Evolutionary conservation across 2,888 invertebrate genomes (phyloP), one percentile per base, ranked within the genome.

Genomic region (Ophonus ardosiacus): DNA sequence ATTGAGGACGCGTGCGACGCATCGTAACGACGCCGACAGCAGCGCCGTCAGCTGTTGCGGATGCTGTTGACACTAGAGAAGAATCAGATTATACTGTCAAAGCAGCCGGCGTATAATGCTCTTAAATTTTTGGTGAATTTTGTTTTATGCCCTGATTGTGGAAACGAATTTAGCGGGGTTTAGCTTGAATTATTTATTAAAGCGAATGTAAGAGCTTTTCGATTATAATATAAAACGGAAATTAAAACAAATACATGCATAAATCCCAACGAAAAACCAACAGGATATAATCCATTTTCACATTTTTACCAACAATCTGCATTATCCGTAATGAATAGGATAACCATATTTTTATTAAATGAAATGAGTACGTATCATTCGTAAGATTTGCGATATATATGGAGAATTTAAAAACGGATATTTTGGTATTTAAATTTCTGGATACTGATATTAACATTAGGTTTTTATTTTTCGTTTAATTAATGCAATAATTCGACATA

Each of bases 81-180:
- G 59, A 78, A 81, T 81, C 21, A 65, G 68, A 81, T 81, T 81
- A 68, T 81, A 24, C 65, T 68, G 81, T 81, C 81, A 81, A 81
- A 81, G 43, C 31, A 81, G 24, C 78, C 78, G 78, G 78, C 31
- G 78, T 24, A 56, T 78, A 56, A 78, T 78, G 78, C 57, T 6
- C 31, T 31, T 78, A 31, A 24, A 78, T 78, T 78, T 56, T 57
- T 71, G 71, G 71, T 13, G 38, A 43, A 71, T 71, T 71, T 71
- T 71, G 71, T 63, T 63, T 63, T 63, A 63, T 63, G 63, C 13
- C 21, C 21, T 21, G 63, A 63, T 63, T 63, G 63, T 63, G 21
- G 18, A 24, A 21, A 21, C 24, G 63, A 21, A 63, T 63, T 63
- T 63, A 61, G 59, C 17, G 59, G 59, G 7, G 18, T 21, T 24